A percentile compares a stretch with the other conserved stretches of the same genome.
These are phyloP conservation scores for Manacus vitellinus DNA, from an alignment of 2,113 vertebrate species.

Conservation along the genomic window DNA sequence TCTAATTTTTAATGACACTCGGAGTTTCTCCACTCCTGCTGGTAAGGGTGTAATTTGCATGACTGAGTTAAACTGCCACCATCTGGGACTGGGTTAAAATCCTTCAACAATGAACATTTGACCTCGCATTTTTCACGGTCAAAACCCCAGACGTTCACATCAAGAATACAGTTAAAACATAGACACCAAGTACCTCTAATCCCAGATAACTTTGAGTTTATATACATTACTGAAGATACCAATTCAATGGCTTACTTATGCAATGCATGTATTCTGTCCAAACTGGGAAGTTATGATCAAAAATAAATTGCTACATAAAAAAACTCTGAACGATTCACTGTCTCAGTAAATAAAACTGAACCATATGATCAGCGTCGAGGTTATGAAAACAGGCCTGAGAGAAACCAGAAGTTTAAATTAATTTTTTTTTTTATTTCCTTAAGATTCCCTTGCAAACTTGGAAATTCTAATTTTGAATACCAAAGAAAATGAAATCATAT, in stretches of 20 bases:
- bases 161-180: neutral
- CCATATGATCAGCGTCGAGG: neutral
- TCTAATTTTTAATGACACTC: conserved; percentile 11
- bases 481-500: neutral
- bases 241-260: neutral
- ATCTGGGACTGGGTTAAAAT: conserved; percentile 1
- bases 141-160: neutral
- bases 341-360: neutral
- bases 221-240: neutral
- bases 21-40: neutral
- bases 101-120: conserved; percentile 4
- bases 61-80: conserved; percentile 6
- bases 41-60: neutral
- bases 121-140: conserved; percentile 3
- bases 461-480: neutral
- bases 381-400: neutral
- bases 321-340: neutral
- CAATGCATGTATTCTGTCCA: neutral
- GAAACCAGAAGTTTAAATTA: neutral
- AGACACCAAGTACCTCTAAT: neutral
- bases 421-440: neutral
- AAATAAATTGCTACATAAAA: conserved; percentile 29
- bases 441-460: neutral
- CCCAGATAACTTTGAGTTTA: conserved; percentile 19
- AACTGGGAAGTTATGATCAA: conserved; percentile 5